Base-by-base conservation (phyloP, 1,140 invertebrate species). In the Armadillidium nasatum region DNA sequence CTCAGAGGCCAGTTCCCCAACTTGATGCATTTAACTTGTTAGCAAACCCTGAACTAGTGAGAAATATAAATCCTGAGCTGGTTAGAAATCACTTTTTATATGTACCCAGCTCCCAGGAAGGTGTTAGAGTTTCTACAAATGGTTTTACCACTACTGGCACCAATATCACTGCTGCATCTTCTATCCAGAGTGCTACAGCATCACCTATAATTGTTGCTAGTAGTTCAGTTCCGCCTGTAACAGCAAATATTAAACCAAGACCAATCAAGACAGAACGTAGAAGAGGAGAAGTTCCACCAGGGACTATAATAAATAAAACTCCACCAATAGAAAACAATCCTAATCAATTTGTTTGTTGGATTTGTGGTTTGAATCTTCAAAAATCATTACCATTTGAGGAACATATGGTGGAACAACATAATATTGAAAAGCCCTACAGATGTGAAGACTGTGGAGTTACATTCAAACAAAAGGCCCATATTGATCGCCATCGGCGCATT, bases 391-490 rank as follows among this genome's bases (percentile, higher is more conserved):
- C 78, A 44, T 81, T 77, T 76, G 80, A 81, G 46, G 80, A 81
- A 73, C 80, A 81, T 46, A 81, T 81, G 80, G 80, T 81, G 23
- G 80, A 81, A 46, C 80, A 81, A 67, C 80, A 81, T 68, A 81
- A 77, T 74, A 71, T 81, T 44, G 80, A 81, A 33, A 81, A 81
- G 46, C 80, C 80, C n/a, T 81, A 81, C 71, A 72, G 77, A 46
- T 82, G 81, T 71, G 81, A 82, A 71, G 77, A 80, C 54, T 82
- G 81, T 76, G 81, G 79, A 23, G 81, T 82, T 7, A 80, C 79
- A 15, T 80, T 82, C 67, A 82, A 82, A 72, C 67, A 78, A 43
- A 82, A 82, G 73, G 81, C 81, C 9, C 81, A 82, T 75, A 54
- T 82, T 60, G 81, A 80, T 60, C 79, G 81, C 10, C 81, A 82